Conservation (phyloP, 2,888 invertebrate genomes). For the Drosophila ezoana region DNA sequence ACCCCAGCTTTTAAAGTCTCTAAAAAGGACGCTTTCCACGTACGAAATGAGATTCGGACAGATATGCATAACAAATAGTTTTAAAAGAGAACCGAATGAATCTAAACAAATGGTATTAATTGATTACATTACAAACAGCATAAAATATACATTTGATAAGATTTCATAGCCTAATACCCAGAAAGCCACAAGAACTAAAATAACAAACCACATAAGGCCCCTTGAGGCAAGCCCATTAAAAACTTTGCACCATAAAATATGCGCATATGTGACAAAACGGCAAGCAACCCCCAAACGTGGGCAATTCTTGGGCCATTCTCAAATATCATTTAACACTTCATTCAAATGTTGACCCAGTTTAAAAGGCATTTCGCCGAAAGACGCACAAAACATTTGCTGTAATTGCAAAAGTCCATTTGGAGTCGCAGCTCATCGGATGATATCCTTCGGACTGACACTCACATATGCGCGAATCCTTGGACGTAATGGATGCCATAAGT, state of each 20-base stretch:
- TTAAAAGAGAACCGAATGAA: background rate
- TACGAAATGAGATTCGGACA: no score
- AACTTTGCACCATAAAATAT: constrained; percentile 49
- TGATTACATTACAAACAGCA: background rate
- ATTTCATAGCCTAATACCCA: constrained; percentile 15
- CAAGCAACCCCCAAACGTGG: constrained; percentile 4
- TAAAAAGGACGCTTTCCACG: no score
- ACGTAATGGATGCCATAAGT: constrained; percentile 69
- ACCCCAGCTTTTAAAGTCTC: no score
- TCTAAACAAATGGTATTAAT: background rate
- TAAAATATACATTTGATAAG: constrained; percentile 23
- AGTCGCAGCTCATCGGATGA: background rate
- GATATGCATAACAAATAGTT: background rate
- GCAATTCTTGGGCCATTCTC: constrained; percentile 14
- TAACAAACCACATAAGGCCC: constrained; percentile 3
- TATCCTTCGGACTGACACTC: constrained; percentile 11
- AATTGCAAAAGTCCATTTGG: constrained; percentile 67
- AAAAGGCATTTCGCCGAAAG: constrained; percentile 44
- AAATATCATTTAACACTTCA: constrained; percentile 64
- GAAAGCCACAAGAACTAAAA: constrained; percentile 10
- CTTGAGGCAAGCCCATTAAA: constrained; percentile 10
- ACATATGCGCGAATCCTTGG: constrained; percentile 68
- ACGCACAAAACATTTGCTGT: constrained; percentile 43
- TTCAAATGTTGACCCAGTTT: constrained; percentile 67
- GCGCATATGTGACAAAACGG: constrained; percentile 64